Conservation (phyloP, 2,888 invertebrate species). For the Plutella xylostella region DNA sequence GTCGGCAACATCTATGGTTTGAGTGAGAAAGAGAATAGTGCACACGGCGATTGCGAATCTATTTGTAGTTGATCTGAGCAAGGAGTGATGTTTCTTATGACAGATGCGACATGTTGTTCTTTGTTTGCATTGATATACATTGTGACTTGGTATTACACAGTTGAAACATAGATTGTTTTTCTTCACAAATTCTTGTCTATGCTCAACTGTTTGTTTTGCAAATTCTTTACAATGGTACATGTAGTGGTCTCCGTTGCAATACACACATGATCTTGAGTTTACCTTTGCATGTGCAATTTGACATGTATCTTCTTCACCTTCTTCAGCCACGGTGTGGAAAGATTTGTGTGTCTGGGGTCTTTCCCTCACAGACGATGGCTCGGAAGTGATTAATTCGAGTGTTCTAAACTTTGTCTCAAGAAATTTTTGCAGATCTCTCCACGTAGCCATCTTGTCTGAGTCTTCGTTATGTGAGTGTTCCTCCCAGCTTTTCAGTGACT, state of each 20-base stretch:
- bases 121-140: constrained; percentile 8
- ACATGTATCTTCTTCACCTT: neutral
- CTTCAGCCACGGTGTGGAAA: neutral
- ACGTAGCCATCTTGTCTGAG: constrained; percentile 14
- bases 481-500: constrained; percentile 19
- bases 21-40: too few relatives aligned
- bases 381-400: constrained; percentile 18
- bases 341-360: neutral
- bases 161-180: constrained; percentile 5
- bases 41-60: too few relatives aligned
- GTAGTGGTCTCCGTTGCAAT: neutral
- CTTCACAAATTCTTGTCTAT: constrained; percentile 4
- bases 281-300: neutral
- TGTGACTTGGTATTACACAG: constrained; percentile 11
- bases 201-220: neutral
- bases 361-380: neutral
- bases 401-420: constrained; percentile 21
- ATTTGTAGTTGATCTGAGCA: too few relatives aligned
- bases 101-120: constrained; percentile 16
- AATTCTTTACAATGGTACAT: constrained; percentile 2
- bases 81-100: constrained; percentile 14
- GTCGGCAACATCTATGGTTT: too few relatives aligned
- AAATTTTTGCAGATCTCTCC: constrained; percentile 17
- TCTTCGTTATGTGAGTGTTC: constrained; percentile 13
- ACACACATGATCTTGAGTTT: neutral